Conservation (phyloP, 2,113 vertebrate species). For the Perognathus longimembris region DNA sequence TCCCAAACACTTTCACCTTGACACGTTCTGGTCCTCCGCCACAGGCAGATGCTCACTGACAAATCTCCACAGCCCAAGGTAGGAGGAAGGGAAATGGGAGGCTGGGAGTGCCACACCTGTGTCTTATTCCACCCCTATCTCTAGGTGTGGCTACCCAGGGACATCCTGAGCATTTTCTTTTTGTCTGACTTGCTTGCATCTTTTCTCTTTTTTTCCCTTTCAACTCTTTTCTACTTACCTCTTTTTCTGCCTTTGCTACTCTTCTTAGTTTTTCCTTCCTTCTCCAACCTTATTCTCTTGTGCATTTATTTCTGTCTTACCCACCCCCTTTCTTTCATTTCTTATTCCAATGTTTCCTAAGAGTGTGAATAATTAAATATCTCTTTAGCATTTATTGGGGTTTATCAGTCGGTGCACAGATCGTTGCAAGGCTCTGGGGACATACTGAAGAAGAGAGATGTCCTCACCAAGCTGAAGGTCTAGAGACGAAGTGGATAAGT, state of each 20-base stretch:
- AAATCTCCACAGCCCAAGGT: accelerated
- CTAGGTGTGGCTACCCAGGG: neutral
- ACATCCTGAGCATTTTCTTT: neutral
- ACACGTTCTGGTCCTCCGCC: neutral
- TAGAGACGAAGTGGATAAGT: neutral
- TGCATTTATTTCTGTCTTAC: neutral
- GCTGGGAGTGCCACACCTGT: accelerated
- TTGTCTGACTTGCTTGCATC: no score
- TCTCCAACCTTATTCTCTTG: neutral
- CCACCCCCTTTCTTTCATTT: neutral
- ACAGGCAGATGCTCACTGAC: neutral
- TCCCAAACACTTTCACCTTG: neutral
- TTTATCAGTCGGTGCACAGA: neutral
- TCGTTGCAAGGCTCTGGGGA: neutral
- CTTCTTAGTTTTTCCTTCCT: neutral
- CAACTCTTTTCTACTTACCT: neutral
- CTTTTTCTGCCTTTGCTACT: neutral
- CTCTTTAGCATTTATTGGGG: neutral
- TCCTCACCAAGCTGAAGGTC: neutral
- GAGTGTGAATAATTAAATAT: neutral
- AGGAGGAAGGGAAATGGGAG: accelerated
- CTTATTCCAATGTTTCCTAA: neutral
- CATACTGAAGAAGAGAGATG: neutral
- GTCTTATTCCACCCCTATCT: accelerated
- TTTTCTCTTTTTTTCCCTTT: neutral